Percentiles rank a stretch among this genome's conserved stretches.
Evolutionary conservation across 2,888 invertebrate genomes (phyloP).

Genomic region (Mycalesis mineus): DNA sequence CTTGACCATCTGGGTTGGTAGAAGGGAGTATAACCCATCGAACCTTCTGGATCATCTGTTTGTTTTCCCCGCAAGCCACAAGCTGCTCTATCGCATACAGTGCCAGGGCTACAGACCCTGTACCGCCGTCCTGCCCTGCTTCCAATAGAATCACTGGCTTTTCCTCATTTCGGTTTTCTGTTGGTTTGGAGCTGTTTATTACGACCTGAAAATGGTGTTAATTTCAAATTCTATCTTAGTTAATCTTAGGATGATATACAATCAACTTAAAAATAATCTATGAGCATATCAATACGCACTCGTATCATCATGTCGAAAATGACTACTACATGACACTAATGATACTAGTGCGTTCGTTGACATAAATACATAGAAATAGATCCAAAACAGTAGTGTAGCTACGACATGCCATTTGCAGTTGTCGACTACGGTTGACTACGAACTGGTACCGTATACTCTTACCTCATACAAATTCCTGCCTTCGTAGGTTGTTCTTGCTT

Average conservation of each 20-base stretch:
- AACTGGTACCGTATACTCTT: too few relatives aligned
- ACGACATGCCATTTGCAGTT: too few relatives aligned
- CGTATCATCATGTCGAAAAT: too few relatives aligned
- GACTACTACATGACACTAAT: too few relatives aligned
- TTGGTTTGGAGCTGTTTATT: constrained; percentile 22
- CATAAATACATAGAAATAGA: too few relatives aligned
- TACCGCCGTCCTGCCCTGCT: constrained; percentile 58
- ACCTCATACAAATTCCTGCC: constrained; percentile 56
- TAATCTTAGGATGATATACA: too few relatives aligned
- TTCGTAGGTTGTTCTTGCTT: constrained; percentile 40
- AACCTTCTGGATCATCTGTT: constrained; percentile 44
- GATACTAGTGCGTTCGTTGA: too few relatives aligned
- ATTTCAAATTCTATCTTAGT: neutral
- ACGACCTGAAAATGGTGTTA: constrained; percentile 31
- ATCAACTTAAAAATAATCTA: too few relatives aligned
- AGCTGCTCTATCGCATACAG: constrained; percentile 57
- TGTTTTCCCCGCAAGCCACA: constrained; percentile 54
- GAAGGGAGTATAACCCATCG: constrained; percentile 61
- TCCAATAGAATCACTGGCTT: constrained; percentile 58
- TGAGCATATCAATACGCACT: too few relatives aligned
- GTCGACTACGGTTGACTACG: too few relatives aligned
- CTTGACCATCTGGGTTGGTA: constrained; percentile 63
- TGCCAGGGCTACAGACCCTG: constrained; percentile 48
- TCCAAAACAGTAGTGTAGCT: too few relatives aligned
- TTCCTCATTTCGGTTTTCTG: constrained; percentile 16